phyloP scores from a whole-genome alignment of 2,888 invertebrate species.

The Scrobipalpa costella region DNA sequence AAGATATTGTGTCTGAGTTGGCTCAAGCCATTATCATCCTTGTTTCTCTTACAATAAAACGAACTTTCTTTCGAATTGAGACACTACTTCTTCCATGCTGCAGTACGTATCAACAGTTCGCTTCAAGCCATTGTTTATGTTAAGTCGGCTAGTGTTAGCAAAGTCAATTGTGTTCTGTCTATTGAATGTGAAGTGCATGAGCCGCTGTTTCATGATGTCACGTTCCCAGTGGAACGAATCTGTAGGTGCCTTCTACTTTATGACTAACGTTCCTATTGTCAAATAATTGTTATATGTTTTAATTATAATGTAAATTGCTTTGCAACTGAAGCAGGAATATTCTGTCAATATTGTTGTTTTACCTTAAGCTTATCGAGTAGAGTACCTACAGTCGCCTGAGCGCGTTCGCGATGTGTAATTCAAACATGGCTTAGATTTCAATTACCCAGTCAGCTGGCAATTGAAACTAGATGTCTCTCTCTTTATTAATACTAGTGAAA shows the following conservation, averaged over 20 bases:
- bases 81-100: neutral
- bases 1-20: neutral
- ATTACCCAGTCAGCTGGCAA: neutral
- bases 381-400: neutral
- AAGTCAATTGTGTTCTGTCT: slow-evolving; percentile 21
- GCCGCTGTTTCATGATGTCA: neutral
- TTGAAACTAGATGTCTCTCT: neutral
- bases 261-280: neutral
- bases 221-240: neutral
- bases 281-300: slow-evolving; percentile 4
- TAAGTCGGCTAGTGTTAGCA: neutral
- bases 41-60: neutral
- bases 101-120: neutral
- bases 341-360: neutral
- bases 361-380: neutral
- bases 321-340: neutral
- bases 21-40: slow-evolving; percentile 3
- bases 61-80: neutral
- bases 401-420: slow-evolving; percentile 3
- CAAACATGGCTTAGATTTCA: slow-evolving; percentile 5
- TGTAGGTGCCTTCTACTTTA: neutral
- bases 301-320: neutral
- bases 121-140: slow-evolving; percentile 13
- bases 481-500: neutral
- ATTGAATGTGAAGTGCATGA: slow-evolving; percentile 5